Evolutionary conservation across 2,888 invertebrate species (phyloP).

Genomic region (Oscheius sp.): DNA sequence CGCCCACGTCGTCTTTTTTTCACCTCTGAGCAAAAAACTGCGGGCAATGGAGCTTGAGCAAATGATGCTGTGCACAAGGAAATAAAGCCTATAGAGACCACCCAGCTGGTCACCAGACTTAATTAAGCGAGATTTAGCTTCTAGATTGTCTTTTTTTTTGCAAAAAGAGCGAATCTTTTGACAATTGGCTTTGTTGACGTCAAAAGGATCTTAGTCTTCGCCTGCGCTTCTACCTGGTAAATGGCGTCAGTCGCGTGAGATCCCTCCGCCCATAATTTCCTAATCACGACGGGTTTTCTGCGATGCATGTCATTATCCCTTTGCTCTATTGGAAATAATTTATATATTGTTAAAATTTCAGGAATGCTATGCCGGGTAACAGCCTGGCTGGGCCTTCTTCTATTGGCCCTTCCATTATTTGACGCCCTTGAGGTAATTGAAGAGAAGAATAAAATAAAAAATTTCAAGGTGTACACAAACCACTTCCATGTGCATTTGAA

Average conservation of each 20-base stretch:
- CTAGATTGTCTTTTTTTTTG: background rate
- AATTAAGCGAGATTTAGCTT: too few species aligned
- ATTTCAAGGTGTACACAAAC: conserved; percentile 85
- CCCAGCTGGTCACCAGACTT: too few species aligned
- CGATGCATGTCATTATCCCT: background rate
- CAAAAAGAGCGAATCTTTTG: background rate
- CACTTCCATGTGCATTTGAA: conserved; percentile 84
- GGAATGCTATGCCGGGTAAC: conserved; percentile 33
- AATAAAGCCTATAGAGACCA: too few species aligned
- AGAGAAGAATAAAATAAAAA: background rate
- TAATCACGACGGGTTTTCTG: background rate
- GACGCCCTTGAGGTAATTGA: conserved; percentile 25
- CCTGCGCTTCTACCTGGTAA: conserved; percentile 4
- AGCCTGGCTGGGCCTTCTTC: conserved; percentile 32
- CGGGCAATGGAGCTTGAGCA: background rate
- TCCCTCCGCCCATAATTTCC: background rate
- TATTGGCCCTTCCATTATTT: conserved; percentile 19
- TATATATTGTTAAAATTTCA: conserved; percentile 3
- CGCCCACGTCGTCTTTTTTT: background rate
- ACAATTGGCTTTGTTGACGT: conserved; percentile 1
- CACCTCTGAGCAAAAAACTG: background rate
- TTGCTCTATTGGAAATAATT: background rate
- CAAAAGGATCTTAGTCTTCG: background rate
- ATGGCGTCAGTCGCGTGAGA: background rate
- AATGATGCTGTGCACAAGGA: too few species aligned